phyloP scores from a whole-genome alignment of 2,113 vertebrate genomes.

The Platysternon megacephalum region DNA sequence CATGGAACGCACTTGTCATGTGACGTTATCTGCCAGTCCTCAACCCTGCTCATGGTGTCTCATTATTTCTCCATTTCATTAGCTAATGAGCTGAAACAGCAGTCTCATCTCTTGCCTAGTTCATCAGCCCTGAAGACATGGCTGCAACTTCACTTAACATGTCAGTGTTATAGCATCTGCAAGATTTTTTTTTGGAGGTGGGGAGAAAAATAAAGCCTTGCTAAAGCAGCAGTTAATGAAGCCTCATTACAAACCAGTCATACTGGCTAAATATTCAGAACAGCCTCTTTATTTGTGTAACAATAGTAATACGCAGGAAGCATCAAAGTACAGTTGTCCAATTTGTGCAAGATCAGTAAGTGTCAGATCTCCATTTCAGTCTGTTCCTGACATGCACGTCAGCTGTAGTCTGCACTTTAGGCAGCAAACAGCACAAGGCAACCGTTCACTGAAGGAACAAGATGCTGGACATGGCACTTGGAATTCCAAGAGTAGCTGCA shows the following conservation, averaged over 20 bases:
- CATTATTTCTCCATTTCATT: not conserved
- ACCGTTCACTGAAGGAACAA: not conserved
- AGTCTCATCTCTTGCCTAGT: not conserved
- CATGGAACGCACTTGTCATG: not conserved
- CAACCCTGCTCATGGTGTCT: not conserved
- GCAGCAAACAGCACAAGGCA: not conserved
- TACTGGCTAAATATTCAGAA: not conserved
- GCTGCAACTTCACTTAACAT: not conserved
- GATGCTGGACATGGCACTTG: not conserved
- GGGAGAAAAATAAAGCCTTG: not conserved
- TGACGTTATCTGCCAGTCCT: not conserved
- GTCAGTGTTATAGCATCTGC: not conserved
- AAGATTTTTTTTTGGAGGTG: not conserved
- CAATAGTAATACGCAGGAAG: not conserved
- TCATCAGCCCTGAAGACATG: not conserved
- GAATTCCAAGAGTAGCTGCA: not conserved
- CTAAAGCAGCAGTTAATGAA: not conserved
- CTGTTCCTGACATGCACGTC: not conserved
- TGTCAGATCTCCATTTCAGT: not conserved
- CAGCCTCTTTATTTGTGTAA: not conserved
- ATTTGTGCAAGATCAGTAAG: not conserved
- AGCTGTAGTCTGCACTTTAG: not conserved
- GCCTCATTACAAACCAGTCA: not conserved
- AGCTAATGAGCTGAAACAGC: not conserved
- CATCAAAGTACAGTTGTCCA: not conserved